Conservation (phyloP, 1,140 invertebrate genomes). For the Helicoverpa zea region DNA sequence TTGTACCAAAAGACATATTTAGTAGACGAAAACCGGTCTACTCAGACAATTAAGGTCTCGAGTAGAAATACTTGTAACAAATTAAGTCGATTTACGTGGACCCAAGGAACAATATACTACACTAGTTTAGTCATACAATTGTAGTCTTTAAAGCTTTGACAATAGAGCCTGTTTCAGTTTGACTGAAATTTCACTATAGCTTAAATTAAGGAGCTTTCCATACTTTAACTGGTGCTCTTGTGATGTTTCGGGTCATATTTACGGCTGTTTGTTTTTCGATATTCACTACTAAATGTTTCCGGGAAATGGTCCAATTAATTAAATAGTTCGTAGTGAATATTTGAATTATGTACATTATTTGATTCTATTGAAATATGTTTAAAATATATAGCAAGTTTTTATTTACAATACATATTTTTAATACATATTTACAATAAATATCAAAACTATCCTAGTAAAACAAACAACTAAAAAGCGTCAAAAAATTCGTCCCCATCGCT, state of each 20-base stretch:
- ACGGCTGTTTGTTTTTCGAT: conserved; percentile 1
- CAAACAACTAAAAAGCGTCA: no score
- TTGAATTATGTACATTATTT: no score
- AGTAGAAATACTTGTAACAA: conserved; percentile 35
- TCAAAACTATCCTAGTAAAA: no score
- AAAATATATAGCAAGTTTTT: no score
- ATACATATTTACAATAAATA: no score
- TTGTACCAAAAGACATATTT: neutral
- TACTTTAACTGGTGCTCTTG: conserved; percentile 25
- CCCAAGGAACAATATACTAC: conserved; percentile 22
- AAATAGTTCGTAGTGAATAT: neutral
- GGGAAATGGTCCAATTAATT: conserved; percentile 10
- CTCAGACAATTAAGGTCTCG: conserved; percentile 22
- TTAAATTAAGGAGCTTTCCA: conserved; percentile 34
- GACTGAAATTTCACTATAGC: neutral
- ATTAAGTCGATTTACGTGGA: conserved; percentile 37
- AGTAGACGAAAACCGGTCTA: conserved; percentile 11
- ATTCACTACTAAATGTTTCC: neutral
- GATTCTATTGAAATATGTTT: neutral
- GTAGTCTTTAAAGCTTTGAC: neutral
- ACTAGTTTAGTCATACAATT: neutral
- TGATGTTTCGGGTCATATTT: conserved; percentile 32
- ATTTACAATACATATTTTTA: no score
- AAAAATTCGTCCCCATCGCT: no score
- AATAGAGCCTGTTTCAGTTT: neutral